Evolutionary conservation across 2,888 invertebrate species (phyloP).

Genomic region (Nycteola revayana): DNA sequence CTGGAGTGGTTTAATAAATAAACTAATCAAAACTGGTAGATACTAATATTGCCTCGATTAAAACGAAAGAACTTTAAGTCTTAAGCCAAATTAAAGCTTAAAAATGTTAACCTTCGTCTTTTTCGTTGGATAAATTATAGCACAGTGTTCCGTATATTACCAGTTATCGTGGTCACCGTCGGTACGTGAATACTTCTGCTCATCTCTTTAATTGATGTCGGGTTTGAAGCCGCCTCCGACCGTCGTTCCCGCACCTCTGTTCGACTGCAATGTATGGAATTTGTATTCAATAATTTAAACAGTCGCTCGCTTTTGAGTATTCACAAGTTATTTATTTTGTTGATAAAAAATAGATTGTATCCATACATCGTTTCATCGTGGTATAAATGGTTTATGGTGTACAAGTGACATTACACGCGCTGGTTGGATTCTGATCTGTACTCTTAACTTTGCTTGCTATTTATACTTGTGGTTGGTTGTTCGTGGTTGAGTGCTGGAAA

Average conservation of each 20-base stretch:
- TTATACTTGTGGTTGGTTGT: slow-evolving; percentile 12
- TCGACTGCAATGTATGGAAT: slow-evolving; percentile 65
- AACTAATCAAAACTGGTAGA: no score
- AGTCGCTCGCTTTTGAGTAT: slow-evolving; percentile 44
- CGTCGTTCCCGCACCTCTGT: slow-evolving; percentile 59
- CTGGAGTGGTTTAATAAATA: no score
- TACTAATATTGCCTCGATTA: no score
- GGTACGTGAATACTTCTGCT: slow-evolving; percentile 40
- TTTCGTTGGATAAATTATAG: no score
- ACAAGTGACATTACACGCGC: slow-evolving; percentile 37
- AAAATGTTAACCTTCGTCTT: no score
- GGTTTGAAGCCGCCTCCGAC: slow-evolving; percentile 68
- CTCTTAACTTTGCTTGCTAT: slow-evolving; percentile 18
- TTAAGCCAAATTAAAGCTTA: no score
- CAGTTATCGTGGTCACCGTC: slow-evolving; percentile 22
- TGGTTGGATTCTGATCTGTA: slow-evolving; percentile 27
- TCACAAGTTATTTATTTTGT: slow-evolving; percentile 47
- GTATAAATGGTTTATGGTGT: slow-evolving; percentile 35
- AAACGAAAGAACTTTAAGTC: no score
- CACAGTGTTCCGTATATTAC: no score
- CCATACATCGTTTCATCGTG: slow-evolving; percentile 33
- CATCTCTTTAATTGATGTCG: slow-evolving; percentile 73
- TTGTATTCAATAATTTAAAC: slow-evolving; percentile 71
- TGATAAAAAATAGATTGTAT: slow-evolving; percentile 47
- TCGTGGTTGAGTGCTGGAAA: no score